Base-by-base conservation (phyloP, 2,797 vertebrate genomes). In the Schizopygopsis pylzovi region DNA sequence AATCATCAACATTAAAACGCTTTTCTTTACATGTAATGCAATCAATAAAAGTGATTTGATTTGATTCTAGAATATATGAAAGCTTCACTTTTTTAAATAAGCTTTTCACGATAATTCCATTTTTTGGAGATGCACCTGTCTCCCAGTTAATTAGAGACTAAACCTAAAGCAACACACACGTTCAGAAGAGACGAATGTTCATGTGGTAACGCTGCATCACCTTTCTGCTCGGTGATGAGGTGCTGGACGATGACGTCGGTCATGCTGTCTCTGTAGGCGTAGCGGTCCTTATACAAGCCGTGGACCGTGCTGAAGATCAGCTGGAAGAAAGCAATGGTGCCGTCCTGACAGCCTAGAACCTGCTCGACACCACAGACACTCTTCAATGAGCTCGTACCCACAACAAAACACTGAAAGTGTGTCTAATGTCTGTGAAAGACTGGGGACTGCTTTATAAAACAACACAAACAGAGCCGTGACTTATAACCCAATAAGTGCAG, bases 291-390 rank as follows among this genome's bases (percentile, higher is more conserved):
- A 81, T 99, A 99, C 25, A 99, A 97, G 73, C 98, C 98, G 0
- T 99, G 98, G 76, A 99, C 98, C 12, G 98, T 99, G 91, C 97
- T 99, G 94, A 99, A 99, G 91, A 98, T 97, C 79, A 99, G 94
- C 93, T 99, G 98, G 92, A 98, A 99, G 91, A 98, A 98, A 87
- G 97, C 96, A 68, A 99, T 96, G 11, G 97, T 99, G 89, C 98
- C 98, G 89, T 99, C 98, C 90, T 99, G 98, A 94, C 98, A 99
- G 80, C 98, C 98, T n/a, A 98, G 93, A 87, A 98, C 98, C 98
- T 99, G 94, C 75, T 25, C 7, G 20, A 70, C 8, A 10, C 11
- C n/a, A n/a, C 10, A 61, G 4, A 25, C 4, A 61, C 1, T 11
- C n/a, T 13, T 28, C 59, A 25, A 28, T 13, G 4, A 25, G 22